phyloP scores from a whole-genome alignment of 2,888 invertebrate genomes.

The Morpho helenor region DNA sequence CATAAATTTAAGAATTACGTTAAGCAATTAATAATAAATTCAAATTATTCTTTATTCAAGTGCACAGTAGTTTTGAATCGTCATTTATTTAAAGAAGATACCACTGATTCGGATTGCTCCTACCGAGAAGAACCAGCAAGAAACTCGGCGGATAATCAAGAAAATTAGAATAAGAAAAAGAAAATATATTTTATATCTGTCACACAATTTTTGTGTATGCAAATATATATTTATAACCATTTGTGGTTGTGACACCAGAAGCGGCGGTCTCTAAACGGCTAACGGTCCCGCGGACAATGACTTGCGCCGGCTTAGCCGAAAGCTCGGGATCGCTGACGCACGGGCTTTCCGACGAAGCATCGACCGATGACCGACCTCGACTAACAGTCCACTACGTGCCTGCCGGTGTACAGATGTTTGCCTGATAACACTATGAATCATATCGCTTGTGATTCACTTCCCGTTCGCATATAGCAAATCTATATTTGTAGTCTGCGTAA shows the following conservation, averaged over 20 bases:
- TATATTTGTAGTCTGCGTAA: conserved; percentile 43
- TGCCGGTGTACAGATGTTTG: conserved; percentile 46
- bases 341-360: conserved; percentile 49
- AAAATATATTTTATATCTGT: too few relatives aligned
- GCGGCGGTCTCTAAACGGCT: conserved; percentile 33
- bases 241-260: conserved; percentile 11
- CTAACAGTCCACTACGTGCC: conserved; percentile 51
- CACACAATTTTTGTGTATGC: too few relatives aligned
- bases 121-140: too few relatives aligned
- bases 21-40: too few relatives aligned
- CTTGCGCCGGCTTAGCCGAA: conserved; percentile 44
- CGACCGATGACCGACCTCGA: conserved; percentile 31
- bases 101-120: too few relatives aligned
- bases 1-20: too few relatives aligned
- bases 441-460: conserved; percentile 51
- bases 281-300: conserved; percentile 71
- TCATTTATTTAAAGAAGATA: too few relatives aligned
- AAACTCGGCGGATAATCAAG: too few relatives aligned
- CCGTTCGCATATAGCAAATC: conserved; percentile 47
- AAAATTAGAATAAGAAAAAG: too few relatives aligned
- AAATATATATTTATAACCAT: neutral
- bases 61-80: too few relatives aligned
- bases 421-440: conserved; percentile 63
- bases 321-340: conserved; percentile 61
- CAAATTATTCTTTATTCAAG: too few relatives aligned